Percentiles rank a stretch among this genome's conserved stretches.
Conservation (phyloP, 2,797 vertebrate species). For the Semaprochilodus insignis region DNA sequence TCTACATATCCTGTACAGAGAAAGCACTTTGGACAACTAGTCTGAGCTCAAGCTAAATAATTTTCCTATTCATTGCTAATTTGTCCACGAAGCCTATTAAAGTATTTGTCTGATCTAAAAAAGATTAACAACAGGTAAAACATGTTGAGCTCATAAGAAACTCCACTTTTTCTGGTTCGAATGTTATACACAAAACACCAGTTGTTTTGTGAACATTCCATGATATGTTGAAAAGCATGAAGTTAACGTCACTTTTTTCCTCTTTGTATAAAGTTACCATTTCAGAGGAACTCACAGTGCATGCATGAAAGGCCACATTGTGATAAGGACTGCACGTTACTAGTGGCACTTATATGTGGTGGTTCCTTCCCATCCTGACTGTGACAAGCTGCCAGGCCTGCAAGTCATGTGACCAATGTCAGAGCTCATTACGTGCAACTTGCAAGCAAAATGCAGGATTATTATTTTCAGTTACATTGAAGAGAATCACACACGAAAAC, state of each 20-base stretch:
- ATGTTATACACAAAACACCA: too few species aligned
- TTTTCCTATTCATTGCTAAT: neutral
- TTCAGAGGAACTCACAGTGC: too few species aligned
- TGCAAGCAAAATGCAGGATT: neutral
- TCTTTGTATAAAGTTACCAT: too few species aligned
- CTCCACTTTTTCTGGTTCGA: too few species aligned
- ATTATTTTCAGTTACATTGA: neutral
- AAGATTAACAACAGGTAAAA: neutral
- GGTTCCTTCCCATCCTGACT: neutral
- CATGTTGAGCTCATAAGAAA: too few species aligned
- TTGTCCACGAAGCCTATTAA: too few species aligned
- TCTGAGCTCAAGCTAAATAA: neutral
- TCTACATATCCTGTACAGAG: neutral
- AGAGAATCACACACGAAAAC: neutral
- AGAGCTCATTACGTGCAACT: neutral
- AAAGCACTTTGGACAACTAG: neutral
- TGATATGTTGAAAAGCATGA: too few species aligned
- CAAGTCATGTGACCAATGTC: neutral
- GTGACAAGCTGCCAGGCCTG: neutral
- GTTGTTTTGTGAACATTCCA: too few species aligned
- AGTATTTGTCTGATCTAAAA: neutral
- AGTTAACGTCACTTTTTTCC: too few species aligned
- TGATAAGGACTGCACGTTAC: too few species aligned
- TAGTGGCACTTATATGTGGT: neutral
- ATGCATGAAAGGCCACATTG: too few species aligned